Conservation (phyloP, 2,113 vertebrate genomes). For the Collichthys lucidus region DNA sequence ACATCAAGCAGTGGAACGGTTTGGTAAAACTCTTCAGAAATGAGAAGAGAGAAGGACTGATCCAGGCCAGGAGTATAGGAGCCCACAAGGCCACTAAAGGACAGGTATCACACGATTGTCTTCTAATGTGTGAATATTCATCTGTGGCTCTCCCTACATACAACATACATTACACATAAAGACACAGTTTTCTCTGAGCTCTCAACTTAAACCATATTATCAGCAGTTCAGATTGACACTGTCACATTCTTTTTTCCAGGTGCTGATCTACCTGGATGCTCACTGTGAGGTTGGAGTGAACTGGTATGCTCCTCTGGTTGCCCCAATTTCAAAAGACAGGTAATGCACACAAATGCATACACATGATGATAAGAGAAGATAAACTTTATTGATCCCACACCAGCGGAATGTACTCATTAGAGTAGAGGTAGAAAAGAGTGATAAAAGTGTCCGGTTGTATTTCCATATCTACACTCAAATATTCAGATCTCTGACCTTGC, state of each 20-base stretch:
- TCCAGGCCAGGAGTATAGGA: conserved; percentile 97
- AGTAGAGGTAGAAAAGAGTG: too few species aligned
- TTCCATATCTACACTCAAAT: background rate
- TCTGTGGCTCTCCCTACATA: background rate
- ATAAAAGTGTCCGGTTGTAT: background rate
- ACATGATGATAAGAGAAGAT: too few species aligned
- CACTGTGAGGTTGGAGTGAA: conserved; percentile 98
- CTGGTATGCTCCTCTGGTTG: conserved; percentile 96
- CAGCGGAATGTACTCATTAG: too few species aligned
- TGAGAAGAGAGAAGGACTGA: conserved; percentile 96
- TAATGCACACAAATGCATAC: conserved; percentile 74
- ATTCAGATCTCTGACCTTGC: background rate
- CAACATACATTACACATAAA: background rate
- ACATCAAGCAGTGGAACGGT: conserved; percentile 97
- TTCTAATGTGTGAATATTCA: background rate
- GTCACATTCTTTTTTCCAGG: conserved; percentile 79
- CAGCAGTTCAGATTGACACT: background rate
- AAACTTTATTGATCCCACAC: too few species aligned
- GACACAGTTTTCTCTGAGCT: too few species aligned
- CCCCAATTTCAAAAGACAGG: conserved; percentile 98
- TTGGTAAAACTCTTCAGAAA: conserved; percentile 96
- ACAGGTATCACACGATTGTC: conserved; percentile 84
- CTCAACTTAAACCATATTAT: background rate
- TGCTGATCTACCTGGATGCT: conserved; percentile 97
- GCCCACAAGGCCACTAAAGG: conserved; percentile 93